Conservation (phyloP, 2,888 invertebrate genomes). For the Malthinus seriepunctatus region DNA sequence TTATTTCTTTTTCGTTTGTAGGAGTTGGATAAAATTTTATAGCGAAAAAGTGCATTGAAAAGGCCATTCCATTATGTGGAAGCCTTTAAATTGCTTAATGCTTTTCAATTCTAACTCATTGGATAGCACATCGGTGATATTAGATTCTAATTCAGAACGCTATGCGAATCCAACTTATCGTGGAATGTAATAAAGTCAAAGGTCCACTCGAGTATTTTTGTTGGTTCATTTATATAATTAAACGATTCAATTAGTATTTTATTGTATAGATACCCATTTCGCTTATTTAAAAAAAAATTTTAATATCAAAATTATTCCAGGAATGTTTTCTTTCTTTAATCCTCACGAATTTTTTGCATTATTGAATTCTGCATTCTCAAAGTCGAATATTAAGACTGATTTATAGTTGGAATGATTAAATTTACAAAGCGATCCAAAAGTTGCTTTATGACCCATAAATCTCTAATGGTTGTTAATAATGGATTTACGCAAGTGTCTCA, state of each 20-base stretch:
- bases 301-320: too few relatives aligned
- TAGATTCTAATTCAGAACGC: slow-evolving; percentile 19
- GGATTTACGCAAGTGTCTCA: too few relatives aligned
- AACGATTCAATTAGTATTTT: slow-evolving; percentile 43
- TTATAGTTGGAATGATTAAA: too few relatives aligned
- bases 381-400: too few relatives aligned
- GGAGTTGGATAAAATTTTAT: not conserved
- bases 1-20: too few relatives aligned
- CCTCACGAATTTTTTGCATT: too few relatives aligned
- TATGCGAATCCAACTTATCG: slow-evolving; percentile 17
- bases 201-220: slow-evolving; percentile 31
- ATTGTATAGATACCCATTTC: slow-evolving; percentile 14
- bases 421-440: too few relatives aligned
- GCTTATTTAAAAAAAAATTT: too few relatives aligned
- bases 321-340: too few relatives aligned
- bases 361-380: too few relatives aligned
- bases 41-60: slow-evolving; percentile 8
- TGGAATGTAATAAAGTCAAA: slow-evolving; percentile 23
- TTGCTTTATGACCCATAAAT: too few relatives aligned
- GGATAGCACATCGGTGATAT: slow-evolving; percentile 13
- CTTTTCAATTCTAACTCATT: slow-evolving; percentile 13
- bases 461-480: too few relatives aligned
- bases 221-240: slow-evolving; percentile 40
- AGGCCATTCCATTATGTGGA: slow-evolving; percentile 14
- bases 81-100: slow-evolving; percentile 13